These are phyloP conservation scores for Podarcis cretensis DNA, from an alignment of 2,113 vertebrate species.

Conservation along the genomic window DNA sequence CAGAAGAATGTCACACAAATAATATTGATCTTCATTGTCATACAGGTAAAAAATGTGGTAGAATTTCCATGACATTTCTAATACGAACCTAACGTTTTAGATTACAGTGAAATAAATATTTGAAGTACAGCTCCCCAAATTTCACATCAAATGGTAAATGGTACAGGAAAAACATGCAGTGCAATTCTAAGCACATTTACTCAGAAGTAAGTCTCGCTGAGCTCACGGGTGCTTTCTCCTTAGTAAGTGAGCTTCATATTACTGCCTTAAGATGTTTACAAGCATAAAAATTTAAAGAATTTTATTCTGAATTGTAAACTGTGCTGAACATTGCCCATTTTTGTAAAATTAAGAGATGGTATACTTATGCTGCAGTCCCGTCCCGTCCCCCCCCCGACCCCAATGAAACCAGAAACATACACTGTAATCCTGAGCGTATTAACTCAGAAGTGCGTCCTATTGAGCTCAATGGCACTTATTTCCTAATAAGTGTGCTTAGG, in stretches of 20 bases:
- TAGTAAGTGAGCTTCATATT: neutral
- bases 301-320: neutral
- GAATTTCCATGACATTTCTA: conserved; percentile 9
- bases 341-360: neutral
- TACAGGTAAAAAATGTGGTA: conserved; percentile 35
- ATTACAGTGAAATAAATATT: neutral
- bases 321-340: neutral
- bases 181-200: neutral
- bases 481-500: neutral
- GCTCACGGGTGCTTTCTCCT: neutral
- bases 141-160: neutral
- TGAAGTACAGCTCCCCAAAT: neutral
- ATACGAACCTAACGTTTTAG: conserved; percentile 7
- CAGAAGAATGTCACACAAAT: conserved; percentile 23
- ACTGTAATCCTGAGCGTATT: neutral
- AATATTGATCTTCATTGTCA: conserved; percentile 22
- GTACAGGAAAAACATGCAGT: neutral
- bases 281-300: neutral
- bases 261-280: neutral
- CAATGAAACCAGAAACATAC: conserved; percentile 1
- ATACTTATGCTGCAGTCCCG: neutral
- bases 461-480: neutral
- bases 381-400: too few relatives aligned
- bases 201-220: neutral
- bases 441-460: neutral